Evolutionary conservation across 2,888 invertebrate species (phyloP).

Genomic region (Sarcophaga subvicina): DNA sequence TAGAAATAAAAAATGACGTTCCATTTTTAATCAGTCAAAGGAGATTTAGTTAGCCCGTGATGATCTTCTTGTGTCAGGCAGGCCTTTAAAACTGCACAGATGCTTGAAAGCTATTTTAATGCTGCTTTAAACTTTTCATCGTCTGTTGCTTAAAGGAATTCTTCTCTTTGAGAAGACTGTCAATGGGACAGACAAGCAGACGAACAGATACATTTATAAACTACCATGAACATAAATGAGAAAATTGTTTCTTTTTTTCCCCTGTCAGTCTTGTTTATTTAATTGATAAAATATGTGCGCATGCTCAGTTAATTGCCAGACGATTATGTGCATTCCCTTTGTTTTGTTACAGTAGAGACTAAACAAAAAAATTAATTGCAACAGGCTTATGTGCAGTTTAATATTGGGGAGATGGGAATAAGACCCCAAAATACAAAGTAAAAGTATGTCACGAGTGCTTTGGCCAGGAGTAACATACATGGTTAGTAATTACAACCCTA

Average conservation of each 20-base stretch:
- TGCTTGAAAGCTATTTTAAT: constrained; percentile 47
- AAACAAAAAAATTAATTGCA: too few species aligned
- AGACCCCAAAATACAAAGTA: too few species aligned
- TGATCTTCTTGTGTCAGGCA: constrained; percentile 61
- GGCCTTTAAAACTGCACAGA: constrained; percentile 14
- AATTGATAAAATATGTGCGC: constrained; percentile 62
- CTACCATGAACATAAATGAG: constrained; percentile 9
- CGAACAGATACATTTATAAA: too few species aligned
- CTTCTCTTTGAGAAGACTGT: not conserved
- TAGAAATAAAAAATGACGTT: constrained; percentile 30
- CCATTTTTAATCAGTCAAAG: constrained; percentile 64
- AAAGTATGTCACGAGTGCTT: too few species aligned
- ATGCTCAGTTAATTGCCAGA: constrained; percentile 59
- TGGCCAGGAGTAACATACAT: too few species aligned
- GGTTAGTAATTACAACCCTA: too few species aligned
- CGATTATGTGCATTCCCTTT: constrained; percentile 17
- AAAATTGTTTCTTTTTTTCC: constrained; percentile 6
- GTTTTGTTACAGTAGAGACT: too few species aligned
- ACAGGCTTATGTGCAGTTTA: not conserved
- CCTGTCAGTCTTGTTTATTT: constrained; percentile 8
- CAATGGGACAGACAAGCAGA: too few species aligned
- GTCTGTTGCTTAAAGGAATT: constrained; percentile 5
- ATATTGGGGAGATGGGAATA: not conserved
- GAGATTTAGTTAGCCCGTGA: constrained; percentile 60
- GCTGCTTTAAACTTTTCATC: constrained; percentile 35